phyloP scores from a whole-genome alignment of 1,140 invertebrate species.

The Cylas formicarius region DNA sequence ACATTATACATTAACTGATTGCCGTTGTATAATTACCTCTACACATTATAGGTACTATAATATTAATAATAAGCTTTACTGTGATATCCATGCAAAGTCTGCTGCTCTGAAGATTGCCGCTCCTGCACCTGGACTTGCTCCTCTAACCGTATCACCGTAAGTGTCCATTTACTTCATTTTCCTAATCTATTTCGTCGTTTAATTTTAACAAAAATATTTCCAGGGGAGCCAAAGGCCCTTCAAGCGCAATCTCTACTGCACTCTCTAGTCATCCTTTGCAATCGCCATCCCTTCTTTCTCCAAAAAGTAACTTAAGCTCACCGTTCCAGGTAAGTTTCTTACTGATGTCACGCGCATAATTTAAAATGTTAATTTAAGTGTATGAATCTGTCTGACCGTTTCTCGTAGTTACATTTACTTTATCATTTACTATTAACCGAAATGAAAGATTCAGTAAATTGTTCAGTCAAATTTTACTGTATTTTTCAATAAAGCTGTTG shows the following conservation, averaged over 20 bases:
- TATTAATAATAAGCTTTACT: constrained; percentile 92
- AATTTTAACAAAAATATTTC: no score
- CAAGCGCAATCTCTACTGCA: constrained; percentile 58
- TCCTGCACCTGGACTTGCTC: constrained; percentile 64
- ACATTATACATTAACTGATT: background rate
- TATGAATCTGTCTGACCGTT: background rate
- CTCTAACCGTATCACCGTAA: constrained; percentile 75
- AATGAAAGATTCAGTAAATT: background rate
- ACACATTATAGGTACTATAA: constrained; percentile 66
- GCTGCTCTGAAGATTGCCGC: constrained; percentile 71
- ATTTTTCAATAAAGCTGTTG: constrained; percentile 5
- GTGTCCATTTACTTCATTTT: constrained; percentile 40
- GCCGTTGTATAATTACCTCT: background rate
- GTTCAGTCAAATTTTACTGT: background rate
- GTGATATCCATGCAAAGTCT: constrained; percentile 89
- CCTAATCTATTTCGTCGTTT: no score
- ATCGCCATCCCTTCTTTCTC: constrained; percentile 47
- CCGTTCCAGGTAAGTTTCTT: constrained; percentile 34
- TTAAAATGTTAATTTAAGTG: background rate
- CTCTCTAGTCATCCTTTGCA: constrained; percentile 45
- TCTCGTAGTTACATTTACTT: background rate
- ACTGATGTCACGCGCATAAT: background rate
- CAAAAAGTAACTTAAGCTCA: constrained; percentile 38
- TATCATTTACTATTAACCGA: background rate
- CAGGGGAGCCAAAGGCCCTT: constrained; percentile 55